Evolutionary conservation across 2,888 invertebrate genomes (phyloP), one percentile per base, ranked within the genome.

Genomic region (Coelogynopora nodosa): DNA sequence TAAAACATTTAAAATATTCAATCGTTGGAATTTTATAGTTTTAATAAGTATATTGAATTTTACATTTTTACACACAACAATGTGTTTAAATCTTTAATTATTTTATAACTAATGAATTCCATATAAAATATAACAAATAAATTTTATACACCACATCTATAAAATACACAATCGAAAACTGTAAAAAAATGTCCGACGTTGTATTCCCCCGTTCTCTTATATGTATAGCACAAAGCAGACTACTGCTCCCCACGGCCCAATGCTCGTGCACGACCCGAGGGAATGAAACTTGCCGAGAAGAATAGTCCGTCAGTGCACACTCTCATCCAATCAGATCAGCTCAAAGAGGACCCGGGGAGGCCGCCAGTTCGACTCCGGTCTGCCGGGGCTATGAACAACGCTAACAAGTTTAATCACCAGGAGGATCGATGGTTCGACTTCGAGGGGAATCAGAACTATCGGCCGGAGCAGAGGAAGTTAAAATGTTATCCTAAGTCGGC

Each of bases 341-440:
- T 82, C 30, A 29, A 29, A 27, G 30, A 29, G 0, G 82, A 82
- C 82, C 26, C n/a, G 18, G 0, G 23, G 82, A 23, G 30, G 23
- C 30, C 82, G 27, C 82, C 82, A 1, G 82, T 82, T 0, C 82
- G 82, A 26, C 82, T 82, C 0, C 82, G 82, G 26, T 29, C 29
- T n/a, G 82, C 29, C 0, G 82, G 31, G 18, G 82, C 82, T n/a
- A n/a, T 10, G n/a, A 23, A n/a, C 27, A 82, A 26, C 2, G 82
- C 82, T n/a, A 27, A 82, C 27, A 82, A 82, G 26, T 82, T 82
- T 30, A 82, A 82, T n/a, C 29, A 82, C 2, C 82, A 82, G 27
- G n/a, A n/a, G 82, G 82, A 82, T 27, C n/a, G 27, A 2, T 82
- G 82, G 82, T 82, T 82, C 82, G 82, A 82, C 27, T 82, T 26